Base-by-base conservation (phyloP, 2,113 vertebrate species). In the Platysteira castanea region DNA sequence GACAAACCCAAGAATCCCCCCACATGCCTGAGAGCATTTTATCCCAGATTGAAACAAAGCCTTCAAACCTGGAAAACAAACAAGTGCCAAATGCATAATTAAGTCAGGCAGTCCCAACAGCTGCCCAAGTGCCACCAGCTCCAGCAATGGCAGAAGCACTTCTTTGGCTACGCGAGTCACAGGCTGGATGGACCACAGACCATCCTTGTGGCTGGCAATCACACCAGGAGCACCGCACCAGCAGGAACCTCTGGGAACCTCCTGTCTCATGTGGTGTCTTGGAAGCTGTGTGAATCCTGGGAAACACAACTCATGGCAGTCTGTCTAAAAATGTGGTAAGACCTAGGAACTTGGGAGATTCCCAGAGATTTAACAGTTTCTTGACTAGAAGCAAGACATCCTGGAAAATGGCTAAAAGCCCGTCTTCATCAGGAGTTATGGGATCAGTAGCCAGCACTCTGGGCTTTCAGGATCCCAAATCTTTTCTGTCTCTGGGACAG, bases 171-270 rank as follows among this genome's bases (percentile, higher is more conserved):
- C 5, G 4, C 2, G 20, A 67, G 39, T 21, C 2, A 0, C 33
- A 42, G 52, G 47, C 5, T 6, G 2, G 1, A 30, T 2, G 4
- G 46, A 35, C 3, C 14, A 7, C 41, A n/a, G 28, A 15, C 7
- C 8, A 5, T 39, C 27, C 13, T 2, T 0, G 1, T 20, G 41
- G 15, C 3, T 89, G 42, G 33, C 13, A 39, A 18, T 8, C 11
- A 12, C 13, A 1, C 19, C 60, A 42, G 70, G 30, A 49, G 24
- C n/a, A 27, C 22, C 1, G 5, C 22, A 56, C 13, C 31, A 53
- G 35, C 4, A 2, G 11, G 8, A 67, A 1, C 8, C 46, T n/a
- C 28, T 23, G 33, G 49, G 14, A 82, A 37, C 39, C 6, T 53
- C n/a, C 42, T 2, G 18, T 33, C 49, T 33, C 44, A 23, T 7